Percentiles rank a stretch among this genome's conserved stretches.
These are phyloP conservation scores for Nyctereutes procyonoides DNA, from an alignment of 2,113 vertebrate species.

Conservation along the genomic window DNA sequence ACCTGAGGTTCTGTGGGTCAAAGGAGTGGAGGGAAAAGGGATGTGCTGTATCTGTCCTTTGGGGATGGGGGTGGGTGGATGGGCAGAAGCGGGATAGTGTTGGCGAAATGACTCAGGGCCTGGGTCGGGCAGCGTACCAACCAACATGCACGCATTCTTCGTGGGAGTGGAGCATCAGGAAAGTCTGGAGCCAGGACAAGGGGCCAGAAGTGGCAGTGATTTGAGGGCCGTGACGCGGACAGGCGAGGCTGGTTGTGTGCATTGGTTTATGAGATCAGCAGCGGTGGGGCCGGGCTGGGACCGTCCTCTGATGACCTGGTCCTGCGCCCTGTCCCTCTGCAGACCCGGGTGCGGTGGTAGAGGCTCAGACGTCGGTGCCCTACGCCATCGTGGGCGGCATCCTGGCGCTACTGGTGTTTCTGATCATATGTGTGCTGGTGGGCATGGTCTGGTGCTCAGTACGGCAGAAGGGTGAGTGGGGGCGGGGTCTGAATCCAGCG, in stretches of 20 bases:
- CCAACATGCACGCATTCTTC: not conserved
- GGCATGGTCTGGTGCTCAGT: conserved; percentile 96
- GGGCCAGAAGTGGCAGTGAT: not conserved
- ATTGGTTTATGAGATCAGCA: not conserved
- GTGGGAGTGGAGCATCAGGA: not conserved
- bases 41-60: not conserved
- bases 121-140: not conserved
- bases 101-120: not conserved
- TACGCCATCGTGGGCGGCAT: conserved; percentile 95
- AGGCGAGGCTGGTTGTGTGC: not conserved
- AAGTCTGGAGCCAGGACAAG: not conserved
- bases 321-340: conserved; percentile 48
- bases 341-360: conserved; percentile 94
- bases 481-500: not conserved
- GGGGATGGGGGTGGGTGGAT: not conserved
- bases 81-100: not conserved
- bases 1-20: not conserved
- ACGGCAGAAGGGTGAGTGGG: conserved; percentile 94
- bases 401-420: conserved; percentile 94
- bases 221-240: not conserved
- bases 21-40: not conserved
- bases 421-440: conserved; percentile 94
- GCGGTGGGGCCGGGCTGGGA: not conserved
- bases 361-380: conserved; percentile 93
- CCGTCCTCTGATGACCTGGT: not conserved